These are phyloP conservation scores for Ormyrus pomaceus DNA, from an alignment of 2,888 invertebrate species.

Conservation along the genomic window DNA sequence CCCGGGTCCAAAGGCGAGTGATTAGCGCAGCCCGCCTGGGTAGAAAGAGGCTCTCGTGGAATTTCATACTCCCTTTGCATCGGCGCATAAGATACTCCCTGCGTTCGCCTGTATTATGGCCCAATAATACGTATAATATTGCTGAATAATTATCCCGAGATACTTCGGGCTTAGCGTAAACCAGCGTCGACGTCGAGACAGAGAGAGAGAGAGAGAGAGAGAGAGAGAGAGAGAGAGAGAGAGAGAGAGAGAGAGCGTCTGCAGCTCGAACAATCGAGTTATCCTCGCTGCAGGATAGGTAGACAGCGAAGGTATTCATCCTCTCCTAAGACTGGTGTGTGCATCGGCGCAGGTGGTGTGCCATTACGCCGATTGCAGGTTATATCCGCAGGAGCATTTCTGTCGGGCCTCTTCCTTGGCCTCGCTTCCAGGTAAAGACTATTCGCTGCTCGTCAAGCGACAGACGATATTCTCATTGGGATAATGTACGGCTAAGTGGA, in stretches of 20 bases:
- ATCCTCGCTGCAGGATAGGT: not conserved
- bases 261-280: constrained; percentile 41
- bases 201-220: not conserved
- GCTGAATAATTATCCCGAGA: constrained; percentile 37
- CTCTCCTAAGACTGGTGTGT: not conserved
- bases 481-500: constrained; percentile 72
- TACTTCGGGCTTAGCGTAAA: not conserved
- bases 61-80: constrained; percentile 31
- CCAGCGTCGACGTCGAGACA: not conserved
- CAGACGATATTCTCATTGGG: constrained; percentile 68
- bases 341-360: not conserved
- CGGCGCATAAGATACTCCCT: not conserved
- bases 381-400: constrained; percentile 61
- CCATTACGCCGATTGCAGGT: constrained; percentile 69
- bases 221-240: not conserved
- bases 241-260: not conserved
- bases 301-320: constrained; percentile 24
- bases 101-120: no score
- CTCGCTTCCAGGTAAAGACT: no score
- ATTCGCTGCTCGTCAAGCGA: not conserved
- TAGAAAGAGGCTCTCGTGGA: constrained; percentile 10
- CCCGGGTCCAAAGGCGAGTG: constrained; percentile 24
- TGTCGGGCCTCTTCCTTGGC: no score
- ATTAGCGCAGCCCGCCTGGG: not conserved
- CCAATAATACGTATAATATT: constrained; percentile 30